Conservation (phyloP, 2,797 vertebrate species). For the Rhinella marina region DNA sequence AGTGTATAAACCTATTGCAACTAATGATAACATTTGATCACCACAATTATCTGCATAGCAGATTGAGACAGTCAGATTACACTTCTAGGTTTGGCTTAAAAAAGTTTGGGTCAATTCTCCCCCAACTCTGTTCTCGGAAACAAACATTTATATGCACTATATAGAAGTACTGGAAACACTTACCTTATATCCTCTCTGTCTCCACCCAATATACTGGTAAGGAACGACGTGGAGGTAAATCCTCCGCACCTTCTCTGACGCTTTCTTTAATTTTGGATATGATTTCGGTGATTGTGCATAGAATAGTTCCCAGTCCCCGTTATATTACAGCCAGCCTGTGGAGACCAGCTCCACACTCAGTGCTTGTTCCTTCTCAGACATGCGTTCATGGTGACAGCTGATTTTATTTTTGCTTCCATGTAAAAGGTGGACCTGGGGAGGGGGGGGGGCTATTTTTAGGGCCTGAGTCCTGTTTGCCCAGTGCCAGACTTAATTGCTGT, state of each 20-base stretch:
- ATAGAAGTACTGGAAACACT: neutral
- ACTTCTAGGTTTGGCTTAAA: no score
- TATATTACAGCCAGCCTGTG: constrained; percentile 68
- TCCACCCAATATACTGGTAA: neutral
- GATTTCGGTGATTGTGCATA: constrained; percentile 55
- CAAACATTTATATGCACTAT: neutral
- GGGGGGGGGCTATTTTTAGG: constrained; percentile 78
- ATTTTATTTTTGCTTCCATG: constrained; percentile 84
- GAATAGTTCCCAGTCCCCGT: constrained; percentile 71
- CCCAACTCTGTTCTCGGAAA: no score
- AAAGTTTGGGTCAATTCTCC: no score
- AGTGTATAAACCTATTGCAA: neutral
- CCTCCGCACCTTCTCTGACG: neutral
- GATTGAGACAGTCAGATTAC: no score
- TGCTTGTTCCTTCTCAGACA: constrained; percentile 76
- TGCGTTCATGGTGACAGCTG: constrained; percentile 77
- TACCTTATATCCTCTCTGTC: constrained; percentile 29
- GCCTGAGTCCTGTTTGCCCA: constrained; percentile 77
- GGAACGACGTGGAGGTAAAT: neutral
- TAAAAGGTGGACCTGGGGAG: constrained; percentile 71
- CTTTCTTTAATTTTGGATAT: constrained; percentile 38
- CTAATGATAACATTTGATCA: neutral
- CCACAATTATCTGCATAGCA: no score
- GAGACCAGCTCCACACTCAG: constrained; percentile 87
- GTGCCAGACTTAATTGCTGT: constrained; percentile 71